Evolutionary conservation across 1,140 invertebrate genomes (phyloP), one percentile per base, ranked within the genome.

Genomic region (Ceratosolen fusciceps): DNA sequence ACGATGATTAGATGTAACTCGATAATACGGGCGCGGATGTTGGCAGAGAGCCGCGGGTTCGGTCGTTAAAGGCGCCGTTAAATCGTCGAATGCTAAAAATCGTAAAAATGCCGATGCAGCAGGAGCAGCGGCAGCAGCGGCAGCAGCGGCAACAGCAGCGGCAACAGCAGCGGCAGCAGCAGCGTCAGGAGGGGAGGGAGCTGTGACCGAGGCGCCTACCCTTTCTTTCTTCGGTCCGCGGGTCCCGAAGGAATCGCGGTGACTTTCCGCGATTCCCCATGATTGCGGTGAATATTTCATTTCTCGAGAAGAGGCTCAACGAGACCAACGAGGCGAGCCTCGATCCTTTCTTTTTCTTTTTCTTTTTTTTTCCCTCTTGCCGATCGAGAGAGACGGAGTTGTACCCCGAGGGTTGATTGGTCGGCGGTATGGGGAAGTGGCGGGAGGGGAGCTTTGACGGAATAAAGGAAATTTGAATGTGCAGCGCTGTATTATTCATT

Each of bases 1-100:
- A 90, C 84, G 88, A 90, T 90, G 89, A 90, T 90, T 90, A 90
- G 88, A 90, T 90, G 88, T 90, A 90, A 89, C 88, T 87, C 83
- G 88, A 88, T 90, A 88, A 89, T 89, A 87, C 82, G 77, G 76
- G 70, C 79, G 82, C 81, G 83, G 82, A 82, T 80, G 79, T 82
- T 82, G 82, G 56, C 70, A 68, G 68, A 16, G 37, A 58, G 81
- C 62, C 43, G 47, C 34, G 67, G n/a, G n/a, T n/a, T n/a, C n/a
- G n/a, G 83, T 87, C 87, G 87, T 90, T 90, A 90, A 90, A 89
- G 82, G 77, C 83, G 85, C 84, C 88, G 84, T 89, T 89, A 90
- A 90, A 89, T 89, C 88, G 85, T 83, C 84, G 81, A 87, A 85
- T 85, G 83, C 85, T 84, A 84, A 86, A 86, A 87, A 88, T 88